A percentile compares a stretch with the other conserved stretches of the same genome.
Evolutionary conservation across 2,888 invertebrate genomes (phyloP).

Genomic region (Diadromus collaris): DNA sequence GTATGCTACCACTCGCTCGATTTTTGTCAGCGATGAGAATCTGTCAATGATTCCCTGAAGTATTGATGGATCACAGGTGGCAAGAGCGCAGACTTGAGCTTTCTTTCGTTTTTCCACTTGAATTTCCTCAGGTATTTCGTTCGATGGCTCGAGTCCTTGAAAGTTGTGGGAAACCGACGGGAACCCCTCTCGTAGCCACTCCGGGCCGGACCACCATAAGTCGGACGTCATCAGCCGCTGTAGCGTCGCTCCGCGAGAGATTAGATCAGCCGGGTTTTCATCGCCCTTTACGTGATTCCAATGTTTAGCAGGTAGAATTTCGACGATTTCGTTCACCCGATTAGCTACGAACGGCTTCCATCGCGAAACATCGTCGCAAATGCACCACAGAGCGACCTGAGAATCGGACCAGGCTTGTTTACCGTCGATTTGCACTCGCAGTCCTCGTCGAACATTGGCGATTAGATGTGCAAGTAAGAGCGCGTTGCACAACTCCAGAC

Average conservation of each 20-base stretch:
- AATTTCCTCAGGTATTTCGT: not conserved
- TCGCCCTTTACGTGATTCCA: constrained; percentile 63
- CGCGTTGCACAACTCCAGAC: constrained; percentile 60
- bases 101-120: constrained; percentile 6
- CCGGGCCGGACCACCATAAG: constrained; percentile 66
- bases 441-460: not conserved
- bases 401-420: constrained; percentile 62
- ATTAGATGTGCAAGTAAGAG: constrained; percentile 51
- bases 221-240: constrained; percentile 40
- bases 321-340: constrained; percentile 58
- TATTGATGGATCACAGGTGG: not conserved
- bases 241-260: constrained; percentile 61
- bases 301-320: constrained; percentile 45
- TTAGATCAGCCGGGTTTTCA: constrained; percentile 64
- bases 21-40: constrained; percentile 20
- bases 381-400: constrained; percentile 60
- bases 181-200: constrained; percentile 25
- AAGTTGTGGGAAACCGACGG: not conserved
- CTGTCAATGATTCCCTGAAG: constrained; percentile 3
- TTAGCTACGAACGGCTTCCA: constrained; percentile 63
- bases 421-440: constrained; percentile 10
- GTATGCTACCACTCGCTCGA: constrained; percentile 40
- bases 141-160: not conserved
- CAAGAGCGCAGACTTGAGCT: not conserved
- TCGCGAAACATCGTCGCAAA: constrained; percentile 53